Base-by-base conservation (phyloP, 2,888 invertebrate species). In the Amblyjoppa proteus region DNA sequence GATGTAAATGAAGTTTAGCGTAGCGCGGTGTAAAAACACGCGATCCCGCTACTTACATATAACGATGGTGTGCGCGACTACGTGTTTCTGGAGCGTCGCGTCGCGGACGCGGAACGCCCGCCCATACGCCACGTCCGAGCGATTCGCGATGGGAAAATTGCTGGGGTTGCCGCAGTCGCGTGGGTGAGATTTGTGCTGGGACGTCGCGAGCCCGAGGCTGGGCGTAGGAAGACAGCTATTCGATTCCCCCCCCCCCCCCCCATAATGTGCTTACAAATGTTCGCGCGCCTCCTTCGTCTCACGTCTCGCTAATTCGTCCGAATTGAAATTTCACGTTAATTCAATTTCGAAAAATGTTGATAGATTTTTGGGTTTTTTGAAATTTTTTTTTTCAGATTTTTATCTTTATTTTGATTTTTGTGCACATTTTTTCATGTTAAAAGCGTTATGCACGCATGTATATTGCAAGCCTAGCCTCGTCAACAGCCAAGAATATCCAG, bases 1-100 rank as follows among this genome's bases (percentile, higher is more conserved):
- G 31, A 61, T 61, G 61, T 31, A 61, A 61, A 61, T 61, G 61
- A 61, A 61, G 61, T 61, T 61, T 31, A 61, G 61, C 61, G 28
- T 5, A 13, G 61, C 28, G 61, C 9, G 28, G 31, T 13, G 61
- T 28, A 61, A 28, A 61, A 61, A 61, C 28, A 61, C 13, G 28
- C 13, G 28, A 16, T 11, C 61, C 61, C 11, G 28, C 61, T 28
- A 61, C 28, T 61, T 61, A 13, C 61, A 1, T 61, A 61, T 61
- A 61, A 61, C 61, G 7, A 61, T 61, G 13, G 31, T 61, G 31
- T 31, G 31, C 61, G 61, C 28, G 5, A 31, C 41, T 61, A 61
- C 61, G 61, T 61, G 61, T 61, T 61, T 61, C 61, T 13, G 61
- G 28, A 61, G 31, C 61, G 61, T 28, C 13, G 61, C 13, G 31